phyloP scores from a whole-genome alignment of 2,888 invertebrate genomes.

The Stegana nigrithorax region DNA sequence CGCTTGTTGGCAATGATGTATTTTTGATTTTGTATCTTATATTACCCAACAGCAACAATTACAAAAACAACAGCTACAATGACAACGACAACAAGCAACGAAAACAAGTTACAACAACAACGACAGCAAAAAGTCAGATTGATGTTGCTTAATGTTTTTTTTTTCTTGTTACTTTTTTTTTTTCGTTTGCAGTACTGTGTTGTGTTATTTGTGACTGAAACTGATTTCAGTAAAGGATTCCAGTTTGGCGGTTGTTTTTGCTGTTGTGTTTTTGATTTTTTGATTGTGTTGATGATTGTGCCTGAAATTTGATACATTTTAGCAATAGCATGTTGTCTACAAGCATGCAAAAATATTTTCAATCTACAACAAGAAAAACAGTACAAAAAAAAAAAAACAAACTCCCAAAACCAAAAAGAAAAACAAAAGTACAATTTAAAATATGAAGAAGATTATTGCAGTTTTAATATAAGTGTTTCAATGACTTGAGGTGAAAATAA shows the following conservation, averaged over 20 bases:
- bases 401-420: background rate
- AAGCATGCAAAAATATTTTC: conserved; percentile 56
- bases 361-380: conserved; percentile 40
- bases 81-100: conserved; percentile 30
- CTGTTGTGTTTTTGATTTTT: conserved; percentile 32
- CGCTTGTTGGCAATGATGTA: conserved; percentile 62
- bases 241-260: background rate
- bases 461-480: too few relatives aligned
- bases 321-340: conserved; percentile 53
- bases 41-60: conserved; percentile 54
- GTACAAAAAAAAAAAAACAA: conserved; percentile 13
- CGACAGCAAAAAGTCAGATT: conserved; percentile 26
- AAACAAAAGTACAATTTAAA: too few relatives aligned
- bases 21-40: conserved; percentile 63
- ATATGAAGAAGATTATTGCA: too few relatives aligned
- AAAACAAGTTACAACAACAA: too few relatives aligned
- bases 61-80: conserved; percentile 29
- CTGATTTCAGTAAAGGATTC: conserved; percentile 49
- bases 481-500: too few relatives aligned
- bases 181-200: conserved; percentile 12
- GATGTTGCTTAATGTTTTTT: conserved; percentile 28
- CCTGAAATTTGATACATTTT: conserved; percentile 67
- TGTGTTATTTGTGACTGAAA: too few relatives aligned
- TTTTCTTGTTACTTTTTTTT: conserved; percentile 32
- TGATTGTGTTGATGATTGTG: conserved; percentile 63